phyloP scores from a whole-genome alignment of 2,888 invertebrate genomes.

The Acleris cristana region DNA sequence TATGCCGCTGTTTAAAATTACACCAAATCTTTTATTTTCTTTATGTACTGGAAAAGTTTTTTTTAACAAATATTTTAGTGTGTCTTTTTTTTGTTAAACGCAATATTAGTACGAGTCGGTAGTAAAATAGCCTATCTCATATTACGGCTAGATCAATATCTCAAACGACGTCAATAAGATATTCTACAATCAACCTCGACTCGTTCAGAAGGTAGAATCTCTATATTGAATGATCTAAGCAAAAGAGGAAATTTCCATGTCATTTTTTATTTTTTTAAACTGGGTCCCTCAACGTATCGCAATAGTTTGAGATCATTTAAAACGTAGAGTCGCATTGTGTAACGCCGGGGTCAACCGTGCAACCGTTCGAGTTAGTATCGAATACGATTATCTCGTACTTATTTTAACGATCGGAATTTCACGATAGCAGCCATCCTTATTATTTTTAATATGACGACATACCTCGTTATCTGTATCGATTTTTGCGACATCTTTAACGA shows the following conservation, averaged over 20 bases:
- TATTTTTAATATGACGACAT: constrained; percentile 26
- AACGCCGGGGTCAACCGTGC: constrained; percentile 32
- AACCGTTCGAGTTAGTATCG: constrained; percentile 33
- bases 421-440: constrained; percentile 23
- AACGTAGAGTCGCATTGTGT: constrained; percentile 28
- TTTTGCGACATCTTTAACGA: constrained; percentile 12
- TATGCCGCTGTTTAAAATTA: too few species aligned
- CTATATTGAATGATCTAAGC: not conserved
- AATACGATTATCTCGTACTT: constrained; percentile 35
- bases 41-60: too few species aligned
- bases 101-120: too few species aligned
- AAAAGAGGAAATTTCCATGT: not conserved
- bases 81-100: too few species aligned
- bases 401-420: constrained; percentile 33
- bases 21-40: too few species aligned
- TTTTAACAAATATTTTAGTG: too few species aligned
- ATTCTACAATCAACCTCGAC: too few species aligned
- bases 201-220: too few species aligned
- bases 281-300: constrained; percentile 17
- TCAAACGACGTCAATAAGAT: too few species aligned
- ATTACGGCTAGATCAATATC: too few species aligned
- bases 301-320: constrained; percentile 29
- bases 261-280: constrained; percentile 1
- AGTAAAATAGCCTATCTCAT: too few species aligned
- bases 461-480: constrained; percentile 13